Conservation (phyloP, 2,888 invertebrate species). For the Apoda limacodes region DNA sequence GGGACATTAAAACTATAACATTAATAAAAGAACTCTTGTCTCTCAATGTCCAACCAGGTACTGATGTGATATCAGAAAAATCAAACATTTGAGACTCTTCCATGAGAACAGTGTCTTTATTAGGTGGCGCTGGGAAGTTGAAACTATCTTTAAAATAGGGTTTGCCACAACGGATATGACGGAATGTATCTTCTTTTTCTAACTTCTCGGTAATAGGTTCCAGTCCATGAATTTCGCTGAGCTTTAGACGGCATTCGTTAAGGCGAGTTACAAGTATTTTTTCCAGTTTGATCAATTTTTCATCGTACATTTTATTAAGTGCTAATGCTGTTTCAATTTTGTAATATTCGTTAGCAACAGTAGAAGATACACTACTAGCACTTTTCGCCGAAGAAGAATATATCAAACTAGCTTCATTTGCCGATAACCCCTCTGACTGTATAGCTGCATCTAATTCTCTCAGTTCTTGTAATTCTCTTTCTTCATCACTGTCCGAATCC, state of each 20-base stretch:
- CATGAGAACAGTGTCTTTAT: slow-evolving; percentile 67
- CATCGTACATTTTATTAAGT: slow-evolving; percentile 45
- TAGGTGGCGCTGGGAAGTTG: slow-evolving; percentile 65
- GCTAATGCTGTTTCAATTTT: slow-evolving; percentile 36
- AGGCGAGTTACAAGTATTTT: slow-evolving; percentile 33
- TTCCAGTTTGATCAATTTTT: slow-evolving; percentile 38
- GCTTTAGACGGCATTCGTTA: slow-evolving; percentile 38
- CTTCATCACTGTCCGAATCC: slow-evolving; percentile 26
- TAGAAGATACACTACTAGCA: slow-evolving; percentile 8
- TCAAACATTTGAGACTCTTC: slow-evolving; percentile 45
- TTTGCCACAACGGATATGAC: slow-evolving; percentile 54
- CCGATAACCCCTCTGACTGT: slow-evolving; percentile 22
- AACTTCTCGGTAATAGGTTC: slow-evolving; percentile 17
- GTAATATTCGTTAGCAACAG: slow-evolving; percentile 20
- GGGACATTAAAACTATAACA: slow-evolving; percentile 51
- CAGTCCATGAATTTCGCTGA: slow-evolving; percentile 24
- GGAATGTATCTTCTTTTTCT: slow-evolving; percentile 25
- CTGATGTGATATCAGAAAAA: slow-evolving; percentile 49
- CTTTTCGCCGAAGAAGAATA: slow-evolving; percentile 13
- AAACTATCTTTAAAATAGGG: slow-evolving; percentile 77
- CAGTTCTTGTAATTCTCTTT: slow-evolving; percentile 28
- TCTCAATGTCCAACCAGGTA: slow-evolving; percentile 65
- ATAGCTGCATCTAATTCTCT: slow-evolving; percentile 26
- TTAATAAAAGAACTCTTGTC: slow-evolving; percentile 68
- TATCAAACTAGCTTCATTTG: slow-evolving; percentile 16